These are phyloP conservation scores for Aegithalos caudatus DNA, from an alignment of 2,113 vertebrate species.

Conservation along the genomic window DNA sequence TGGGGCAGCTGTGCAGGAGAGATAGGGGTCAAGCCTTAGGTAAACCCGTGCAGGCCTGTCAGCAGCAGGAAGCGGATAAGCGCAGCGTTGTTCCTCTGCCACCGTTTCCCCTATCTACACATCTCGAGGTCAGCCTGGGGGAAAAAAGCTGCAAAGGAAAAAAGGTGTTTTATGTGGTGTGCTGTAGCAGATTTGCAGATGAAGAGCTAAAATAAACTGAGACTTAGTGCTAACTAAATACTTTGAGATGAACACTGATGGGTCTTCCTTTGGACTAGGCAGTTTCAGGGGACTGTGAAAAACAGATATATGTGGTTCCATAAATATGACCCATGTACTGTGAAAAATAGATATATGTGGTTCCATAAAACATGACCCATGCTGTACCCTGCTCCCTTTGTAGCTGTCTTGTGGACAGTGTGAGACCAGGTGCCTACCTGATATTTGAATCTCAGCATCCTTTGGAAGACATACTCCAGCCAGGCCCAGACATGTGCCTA, in stretches of 20 bases:
- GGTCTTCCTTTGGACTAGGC: neutral
- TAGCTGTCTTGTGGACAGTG: neutral
- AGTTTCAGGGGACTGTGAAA: neutral
- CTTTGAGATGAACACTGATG: neutral
- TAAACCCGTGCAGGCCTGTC: constrained; percentile 7
- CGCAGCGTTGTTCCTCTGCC: neutral
- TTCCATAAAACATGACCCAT: neutral
- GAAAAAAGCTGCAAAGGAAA: neutral
- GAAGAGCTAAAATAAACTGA: neutral
- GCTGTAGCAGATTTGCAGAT: neutral
- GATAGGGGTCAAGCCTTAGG: constrained; percentile 39
- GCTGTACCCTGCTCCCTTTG: neutral
- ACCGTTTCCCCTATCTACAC: neutral
- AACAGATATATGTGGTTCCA: neutral
- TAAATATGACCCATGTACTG: neutral
- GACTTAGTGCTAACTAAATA: neutral
- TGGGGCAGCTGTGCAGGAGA: constrained; percentile 35
- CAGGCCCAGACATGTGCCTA: neutral
- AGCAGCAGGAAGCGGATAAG: constrained; percentile 11
- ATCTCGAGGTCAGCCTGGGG: neutral
- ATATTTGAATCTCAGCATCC: neutral
- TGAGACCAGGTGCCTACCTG: neutral
- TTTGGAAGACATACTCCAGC: neutral
- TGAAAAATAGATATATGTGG: neutral
- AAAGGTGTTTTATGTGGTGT: neutral